These are phyloP conservation scores for Fragum whitleyi DNA, from an alignment of 2,888 invertebrate species.

Conservation along the genomic window DNA sequence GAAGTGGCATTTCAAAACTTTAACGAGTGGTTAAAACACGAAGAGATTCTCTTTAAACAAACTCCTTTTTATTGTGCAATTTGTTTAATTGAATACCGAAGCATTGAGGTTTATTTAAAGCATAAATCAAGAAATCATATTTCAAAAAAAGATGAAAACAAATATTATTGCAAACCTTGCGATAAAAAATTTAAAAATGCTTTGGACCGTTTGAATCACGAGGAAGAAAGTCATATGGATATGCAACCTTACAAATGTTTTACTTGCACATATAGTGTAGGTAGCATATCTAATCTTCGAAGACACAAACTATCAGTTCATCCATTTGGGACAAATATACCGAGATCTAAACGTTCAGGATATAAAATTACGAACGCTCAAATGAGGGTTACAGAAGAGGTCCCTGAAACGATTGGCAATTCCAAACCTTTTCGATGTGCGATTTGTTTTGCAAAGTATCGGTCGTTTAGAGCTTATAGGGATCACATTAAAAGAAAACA, in stretches of 20 bases:
- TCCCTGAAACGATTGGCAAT: no score
- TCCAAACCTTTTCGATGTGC: no score
- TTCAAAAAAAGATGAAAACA: not conserved
- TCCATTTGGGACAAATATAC: no score
- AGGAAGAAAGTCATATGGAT: not conserved
- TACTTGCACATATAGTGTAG: not conserved
- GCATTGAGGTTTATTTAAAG: not conserved
- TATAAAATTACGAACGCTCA: no score
- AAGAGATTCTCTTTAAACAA: not conserved
- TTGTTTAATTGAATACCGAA: not conserved
- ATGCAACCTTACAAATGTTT: not conserved
- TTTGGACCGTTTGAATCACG: not conserved
- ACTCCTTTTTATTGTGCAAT: not conserved
- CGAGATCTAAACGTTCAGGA: no score
- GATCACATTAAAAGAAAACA: no score
- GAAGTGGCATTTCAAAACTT: not conserved
- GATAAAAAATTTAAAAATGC: not conserved
- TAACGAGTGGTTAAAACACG: not conserved
- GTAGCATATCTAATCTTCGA: not conserved
- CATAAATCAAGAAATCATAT: not conserved
- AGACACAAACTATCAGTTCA: no score
- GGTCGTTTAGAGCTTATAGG: no score
- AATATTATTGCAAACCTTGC: not conserved
- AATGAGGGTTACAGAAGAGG: no score
- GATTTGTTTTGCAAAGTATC: no score